phyloP scores from a whole-genome alignment of 2,113 vertebrate genomes.

The Heliornis fulica region DNA sequence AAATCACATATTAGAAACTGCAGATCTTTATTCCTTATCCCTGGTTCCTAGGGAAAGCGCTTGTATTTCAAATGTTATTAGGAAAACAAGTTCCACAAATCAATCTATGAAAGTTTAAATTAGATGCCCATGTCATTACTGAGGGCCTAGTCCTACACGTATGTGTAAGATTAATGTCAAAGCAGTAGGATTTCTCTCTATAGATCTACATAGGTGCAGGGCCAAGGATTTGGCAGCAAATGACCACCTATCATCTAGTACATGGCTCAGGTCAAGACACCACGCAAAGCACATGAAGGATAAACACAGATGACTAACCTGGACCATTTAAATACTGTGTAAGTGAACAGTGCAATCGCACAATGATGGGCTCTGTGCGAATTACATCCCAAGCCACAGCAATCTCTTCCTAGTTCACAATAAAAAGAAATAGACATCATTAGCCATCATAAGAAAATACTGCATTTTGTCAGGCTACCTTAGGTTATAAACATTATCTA shows the following conservation, averaged over 20 bases:
- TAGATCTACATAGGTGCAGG: not conserved
- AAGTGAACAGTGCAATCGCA: slow-evolving; percentile 88
- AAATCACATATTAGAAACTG: not conserved
- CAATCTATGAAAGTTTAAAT: not conserved
- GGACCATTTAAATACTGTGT: slow-evolving; percentile 91
- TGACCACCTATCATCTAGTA: not conserved
- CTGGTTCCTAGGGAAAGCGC: not conserved
- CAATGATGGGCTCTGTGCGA: slow-evolving; percentile 87
- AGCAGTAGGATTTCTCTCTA: not conserved
- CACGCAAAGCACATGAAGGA: not conserved
- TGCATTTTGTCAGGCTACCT: not conserved
- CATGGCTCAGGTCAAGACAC: not conserved
- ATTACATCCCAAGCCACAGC: slow-evolving; percentile 91
- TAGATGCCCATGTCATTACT: not conserved
- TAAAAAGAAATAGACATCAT: not conserved
- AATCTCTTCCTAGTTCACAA: slow-evolving; percentile 85
- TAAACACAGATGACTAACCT: slow-evolving; percentile 70
- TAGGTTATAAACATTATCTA: not conserved
- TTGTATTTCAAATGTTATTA: not conserved
- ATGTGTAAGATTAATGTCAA: not conserved
- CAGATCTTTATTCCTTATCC: not conserved
- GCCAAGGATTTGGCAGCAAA: not conserved
- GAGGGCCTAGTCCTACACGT: not conserved
- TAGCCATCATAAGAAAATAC: not conserved
- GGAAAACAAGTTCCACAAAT: not conserved